phyloP scores from a whole-genome alignment of 2,797 vertebrate species.

The Gobio occitaniae region DNA sequence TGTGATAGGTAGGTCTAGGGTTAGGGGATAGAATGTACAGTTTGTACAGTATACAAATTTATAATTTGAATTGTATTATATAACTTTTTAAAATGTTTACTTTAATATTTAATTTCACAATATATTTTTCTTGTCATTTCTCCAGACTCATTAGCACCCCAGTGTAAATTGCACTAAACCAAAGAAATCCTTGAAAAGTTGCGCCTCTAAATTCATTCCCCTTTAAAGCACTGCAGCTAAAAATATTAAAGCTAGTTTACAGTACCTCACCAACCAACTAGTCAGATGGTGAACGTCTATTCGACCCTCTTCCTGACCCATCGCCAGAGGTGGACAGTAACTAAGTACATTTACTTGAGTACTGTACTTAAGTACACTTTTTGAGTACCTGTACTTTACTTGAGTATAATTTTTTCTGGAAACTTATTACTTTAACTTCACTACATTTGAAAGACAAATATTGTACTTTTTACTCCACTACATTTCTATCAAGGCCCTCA shows the following conservation, averaged over 20 bases:
- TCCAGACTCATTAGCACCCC: background rate
- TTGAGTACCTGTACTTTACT: too few species aligned
- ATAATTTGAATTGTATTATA: too few species aligned
- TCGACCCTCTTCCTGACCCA: background rate
- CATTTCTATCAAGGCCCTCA: too few species aligned
- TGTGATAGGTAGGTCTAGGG: too few species aligned
- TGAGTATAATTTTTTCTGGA: too few species aligned
- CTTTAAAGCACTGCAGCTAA: background rate
- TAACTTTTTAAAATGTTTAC: background rate
- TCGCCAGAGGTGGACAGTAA: background rate
- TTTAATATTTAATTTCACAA: background rate
- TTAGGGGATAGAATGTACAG: too few species aligned
- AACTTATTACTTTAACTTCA: too few species aligned
- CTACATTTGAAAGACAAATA: too few species aligned
- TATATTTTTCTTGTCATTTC: background rate
- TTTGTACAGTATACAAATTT: too few species aligned
- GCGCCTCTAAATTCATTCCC: background rate
- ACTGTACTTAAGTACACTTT: too few species aligned
- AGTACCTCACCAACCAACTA: background rate
- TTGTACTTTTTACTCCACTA: too few species aligned
- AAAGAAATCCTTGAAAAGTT: background rate
- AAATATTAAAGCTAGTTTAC: conserved; percentile 4
- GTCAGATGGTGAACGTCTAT: background rate
- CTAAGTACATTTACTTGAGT: too few species aligned
- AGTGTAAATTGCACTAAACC: background rate